Base-by-base conservation (phyloP, 2,113 vertebrate genomes). In the Hiodon tergisus region DNA sequence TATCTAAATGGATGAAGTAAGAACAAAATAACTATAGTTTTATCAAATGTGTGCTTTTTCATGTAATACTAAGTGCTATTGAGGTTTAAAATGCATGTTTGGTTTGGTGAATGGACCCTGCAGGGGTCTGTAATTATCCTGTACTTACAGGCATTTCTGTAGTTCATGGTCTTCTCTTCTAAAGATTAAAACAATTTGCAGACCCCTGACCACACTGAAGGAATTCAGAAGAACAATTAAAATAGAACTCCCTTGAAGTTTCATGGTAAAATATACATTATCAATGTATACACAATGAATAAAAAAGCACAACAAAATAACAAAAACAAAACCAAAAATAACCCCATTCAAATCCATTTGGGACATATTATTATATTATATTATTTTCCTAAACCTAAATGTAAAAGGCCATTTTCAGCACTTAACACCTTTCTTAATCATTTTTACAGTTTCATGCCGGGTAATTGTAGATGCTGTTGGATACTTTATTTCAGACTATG, bases 401-500 rank as follows among this genome's bases (percentile, higher is more conserved):
- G 46, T 92, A 93, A 92, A 92, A 93, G 90, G 89, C 86, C 86
- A 88, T 77, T 88, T 88, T 91, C 87, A 85, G 84, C 86, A 88
- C 90, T 93, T 92, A 88, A 87, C 91, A 89, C 89, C 80, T 93
- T 93, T 92, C 92, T 92, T 90, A 91, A n/a, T n/a, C 89, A 90
- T 92, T n/a, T 90, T 93, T 93, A 93, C 92, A 91, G 91, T 90
- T 88, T 86, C 91, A 91, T 88, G 88, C 87, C 89, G 89, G 89
- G 89, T 93, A 90, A 93, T 93, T 92, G 90, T 91, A 88, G 89
- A 81, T 88, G 91, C 91, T 90, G 90, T 92, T 92, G 92, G 90
- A 90, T 93, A 92, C 93, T 93, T 92, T 93, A 93, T 93, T 93
- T 93, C 90, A 92, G 93, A 92, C 91, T 92, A 94, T 93, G 92